Evolutionary conservation across 2,888 invertebrate species (phyloP).

Genomic region (Vesta saturnalis): DNA sequence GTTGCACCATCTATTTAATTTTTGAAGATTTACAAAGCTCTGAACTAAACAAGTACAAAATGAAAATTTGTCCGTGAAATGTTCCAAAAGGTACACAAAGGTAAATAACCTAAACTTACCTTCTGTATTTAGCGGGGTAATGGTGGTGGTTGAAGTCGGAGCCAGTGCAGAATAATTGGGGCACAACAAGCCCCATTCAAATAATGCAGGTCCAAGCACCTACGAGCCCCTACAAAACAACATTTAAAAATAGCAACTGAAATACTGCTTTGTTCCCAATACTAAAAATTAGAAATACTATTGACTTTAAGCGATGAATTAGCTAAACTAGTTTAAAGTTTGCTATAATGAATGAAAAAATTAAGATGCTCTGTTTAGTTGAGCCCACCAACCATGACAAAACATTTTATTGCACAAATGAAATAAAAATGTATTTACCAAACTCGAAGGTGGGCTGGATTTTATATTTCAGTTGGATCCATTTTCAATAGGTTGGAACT

Average conservation of each 20-base stretch:
- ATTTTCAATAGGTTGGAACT: constrained; percentile 7
- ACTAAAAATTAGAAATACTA: not conserved
- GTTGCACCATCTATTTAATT: not conserved
- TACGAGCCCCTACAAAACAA: constrained; percentile 32
- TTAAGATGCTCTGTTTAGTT: not conserved
- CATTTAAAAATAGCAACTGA: not conserved
- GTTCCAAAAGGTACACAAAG: constrained; percentile 5
- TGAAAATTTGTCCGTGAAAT: not conserved
- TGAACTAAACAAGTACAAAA: no score
- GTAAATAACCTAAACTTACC: constrained; percentile 49
- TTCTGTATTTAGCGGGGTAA: constrained; percentile 63
- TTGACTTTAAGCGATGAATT: no score
- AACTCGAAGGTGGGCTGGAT: constrained; percentile 23
- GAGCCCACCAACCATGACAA: constrained; percentile 23
- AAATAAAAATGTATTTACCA: constrained; percentile 10
- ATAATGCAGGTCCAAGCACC: constrained; percentile 35
- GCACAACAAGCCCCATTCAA: constrained; percentile 63
- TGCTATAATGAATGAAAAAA: no score
- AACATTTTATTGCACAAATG: not conserved
- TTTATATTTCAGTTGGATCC: constrained; percentile 4
- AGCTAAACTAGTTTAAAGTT: no score
- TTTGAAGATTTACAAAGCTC: not conserved
- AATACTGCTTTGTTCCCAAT: no score
- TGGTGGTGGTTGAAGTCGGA: constrained; percentile 63
- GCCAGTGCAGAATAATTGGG: constrained; percentile 62